Evolutionary conservation across 2,113 vertebrate species (phyloP).

Genomic region (Steatornis caripensis): DNA sequence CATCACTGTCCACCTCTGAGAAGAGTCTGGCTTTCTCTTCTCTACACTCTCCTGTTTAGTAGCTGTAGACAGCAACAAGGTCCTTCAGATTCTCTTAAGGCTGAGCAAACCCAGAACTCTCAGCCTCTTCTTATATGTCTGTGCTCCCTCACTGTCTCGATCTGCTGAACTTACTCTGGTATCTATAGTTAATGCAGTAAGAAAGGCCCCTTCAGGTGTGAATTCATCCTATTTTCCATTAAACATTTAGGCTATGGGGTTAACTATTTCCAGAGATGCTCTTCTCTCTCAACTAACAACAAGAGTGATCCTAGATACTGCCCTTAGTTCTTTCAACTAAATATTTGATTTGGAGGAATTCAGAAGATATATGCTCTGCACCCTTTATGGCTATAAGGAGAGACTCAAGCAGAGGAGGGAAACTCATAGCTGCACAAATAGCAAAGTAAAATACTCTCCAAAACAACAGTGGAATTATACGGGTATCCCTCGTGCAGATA

Average conservation of each 20-base stretch:
- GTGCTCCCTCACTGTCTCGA: background rate
- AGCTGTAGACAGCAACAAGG: background rate
- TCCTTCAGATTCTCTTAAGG: background rate
- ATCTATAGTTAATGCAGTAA: background rate
- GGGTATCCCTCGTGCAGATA: background rate
- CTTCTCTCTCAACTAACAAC: background rate
- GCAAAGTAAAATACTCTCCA: background rate
- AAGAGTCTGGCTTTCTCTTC: background rate
- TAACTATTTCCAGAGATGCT: background rate
- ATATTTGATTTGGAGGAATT: background rate
- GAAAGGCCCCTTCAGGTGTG: background rate
- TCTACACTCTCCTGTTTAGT: background rate
- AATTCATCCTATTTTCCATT: background rate
- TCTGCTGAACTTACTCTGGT: background rate
- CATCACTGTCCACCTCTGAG: background rate
- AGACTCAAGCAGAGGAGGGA: background rate
- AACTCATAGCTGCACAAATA: background rate
- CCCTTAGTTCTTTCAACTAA: background rate
- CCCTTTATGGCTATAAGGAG: background rate
- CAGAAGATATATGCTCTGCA: background rate
- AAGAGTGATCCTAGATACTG: background rate
- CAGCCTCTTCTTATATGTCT: background rate
- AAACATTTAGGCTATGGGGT: background rate
- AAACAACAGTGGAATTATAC: background rate
- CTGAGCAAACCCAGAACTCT: background rate